These are phyloP conservation scores for Cololabis saira DNA, from an alignment of 2,113 vertebrate genomes.

Conservation along the genomic window DNA sequence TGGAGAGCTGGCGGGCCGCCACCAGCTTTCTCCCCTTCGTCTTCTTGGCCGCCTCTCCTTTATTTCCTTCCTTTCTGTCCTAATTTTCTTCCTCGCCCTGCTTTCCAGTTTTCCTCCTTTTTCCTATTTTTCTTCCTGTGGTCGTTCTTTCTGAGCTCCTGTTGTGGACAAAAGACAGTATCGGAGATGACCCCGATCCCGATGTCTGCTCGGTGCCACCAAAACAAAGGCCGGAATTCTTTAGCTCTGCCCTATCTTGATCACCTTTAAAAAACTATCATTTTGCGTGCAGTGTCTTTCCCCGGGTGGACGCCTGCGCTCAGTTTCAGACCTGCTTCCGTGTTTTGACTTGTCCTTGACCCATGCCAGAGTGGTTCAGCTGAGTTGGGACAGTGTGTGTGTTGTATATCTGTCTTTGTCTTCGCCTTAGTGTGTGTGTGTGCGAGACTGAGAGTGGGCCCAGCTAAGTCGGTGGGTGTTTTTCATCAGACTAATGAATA, in stretches of 20 bases:
- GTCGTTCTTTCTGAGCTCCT: slow-evolving; percentile 23
- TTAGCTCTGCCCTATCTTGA: slow-evolving; percentile 25
- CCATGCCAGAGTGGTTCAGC: slow-evolving; percentile 71
- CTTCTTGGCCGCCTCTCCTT: slow-evolving; percentile 48
- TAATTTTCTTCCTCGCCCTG: slow-evolving; percentile 47
- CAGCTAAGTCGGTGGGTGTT: slow-evolving; percentile 72
- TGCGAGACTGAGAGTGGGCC: slow-evolving; percentile 17
- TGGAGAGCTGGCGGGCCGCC: slow-evolving; percentile 65
- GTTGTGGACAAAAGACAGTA: slow-evolving; percentile 48
- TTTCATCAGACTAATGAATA: slow-evolving; percentile 82
- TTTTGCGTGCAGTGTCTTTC: slow-evolving; percentile 51
- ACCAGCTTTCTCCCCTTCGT: slow-evolving; percentile 50
- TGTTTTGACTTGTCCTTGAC: slow-evolving; percentile 78
- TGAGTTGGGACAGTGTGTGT: slow-evolving; percentile 49
- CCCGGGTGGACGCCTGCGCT: slow-evolving; percentile 42
- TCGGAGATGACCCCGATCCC: slow-evolving; percentile 54
- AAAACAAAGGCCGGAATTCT: slow-evolving; percentile 41
- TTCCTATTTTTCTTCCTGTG: slow-evolving; percentile 44
- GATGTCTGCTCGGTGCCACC: slow-evolving; percentile 65
- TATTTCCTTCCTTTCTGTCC: slow-evolving; percentile 59
- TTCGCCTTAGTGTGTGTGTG: slow-evolving; percentile 10
- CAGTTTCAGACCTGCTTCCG: slow-evolving; percentile 72
- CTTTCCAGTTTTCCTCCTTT: slow-evolving; percentile 34
- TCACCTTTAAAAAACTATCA: slow-evolving; percentile 41
- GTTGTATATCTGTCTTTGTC: slow-evolving; percentile 9